Conservation (phyloP, 2,113 vertebrate genomes). For the Ictalurus punctatus region DNA sequence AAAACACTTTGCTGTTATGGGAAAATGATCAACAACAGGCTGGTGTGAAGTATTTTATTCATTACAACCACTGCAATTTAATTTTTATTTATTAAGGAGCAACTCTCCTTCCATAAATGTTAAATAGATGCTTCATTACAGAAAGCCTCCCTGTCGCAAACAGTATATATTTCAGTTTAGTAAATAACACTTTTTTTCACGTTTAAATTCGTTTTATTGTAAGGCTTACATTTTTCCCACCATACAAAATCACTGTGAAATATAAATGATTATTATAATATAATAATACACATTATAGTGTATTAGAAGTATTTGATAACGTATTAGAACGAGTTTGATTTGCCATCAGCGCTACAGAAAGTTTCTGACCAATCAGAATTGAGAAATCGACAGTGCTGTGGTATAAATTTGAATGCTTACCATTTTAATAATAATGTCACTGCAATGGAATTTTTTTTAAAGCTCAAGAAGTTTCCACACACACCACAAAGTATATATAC, state of each 20-base stretch:
- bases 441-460: background rate
- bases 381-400: background rate
- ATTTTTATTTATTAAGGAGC: background rate
- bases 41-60: background rate
- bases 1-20: background rate
- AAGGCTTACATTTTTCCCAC: background rate
- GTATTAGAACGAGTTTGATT: background rate
- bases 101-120: background rate
- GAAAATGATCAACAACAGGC: background rate
- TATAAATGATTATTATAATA: too few relatives aligned
- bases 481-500: background rate
- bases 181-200: background rate
- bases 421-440: background rate
- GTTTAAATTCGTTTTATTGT: background rate
- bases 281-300: too few relatives aligned
- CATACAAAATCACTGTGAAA: background rate
- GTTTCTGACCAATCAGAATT: background rate
- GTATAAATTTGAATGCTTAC: background rate
- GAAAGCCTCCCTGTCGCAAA: background rate
- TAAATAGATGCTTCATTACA: background rate
- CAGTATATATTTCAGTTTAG: background rate
- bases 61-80: background rate
- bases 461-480: background rate
- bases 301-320: background rate
- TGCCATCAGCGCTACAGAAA: background rate